Percentiles rank a stretch among this genome's conserved stretches.
Evolutionary conservation across 1,140 invertebrate genomes (phyloP).

Genomic region (Oppia nitens): DNA sequence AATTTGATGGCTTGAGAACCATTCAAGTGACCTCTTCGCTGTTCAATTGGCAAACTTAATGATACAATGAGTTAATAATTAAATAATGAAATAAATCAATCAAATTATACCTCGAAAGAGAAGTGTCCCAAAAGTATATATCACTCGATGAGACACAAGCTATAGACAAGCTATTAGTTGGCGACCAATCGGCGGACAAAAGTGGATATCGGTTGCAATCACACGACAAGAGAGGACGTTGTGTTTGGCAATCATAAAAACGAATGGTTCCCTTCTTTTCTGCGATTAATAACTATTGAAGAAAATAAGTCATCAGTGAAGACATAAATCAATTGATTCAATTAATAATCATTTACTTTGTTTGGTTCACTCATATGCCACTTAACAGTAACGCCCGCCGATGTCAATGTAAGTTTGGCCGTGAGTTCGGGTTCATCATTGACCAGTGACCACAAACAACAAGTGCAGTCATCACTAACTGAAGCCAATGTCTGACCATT

Average conservation of each 20-base stretch:
- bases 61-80: background rate
- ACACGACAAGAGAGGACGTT: constrained; percentile 49
- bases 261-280: constrained; percentile 53
- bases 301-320: background rate
- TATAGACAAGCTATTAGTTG: constrained; percentile 39
- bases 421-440: background rate
- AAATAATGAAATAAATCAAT: constrained; percentile 1
- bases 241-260: constrained; percentile 48
- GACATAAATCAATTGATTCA: background rate
- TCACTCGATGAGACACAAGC: constrained; percentile 31
- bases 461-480: constrained; percentile 55
- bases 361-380: constrained; percentile 50
- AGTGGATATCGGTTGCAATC: constrained; percentile 43
- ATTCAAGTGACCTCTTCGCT: constrained; percentile 25
- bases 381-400: constrained; percentile 45
- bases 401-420: constrained; percentile 35
- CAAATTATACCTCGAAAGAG: constrained; percentile 26
- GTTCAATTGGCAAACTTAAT: constrained; percentile 26
- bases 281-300: constrained; percentile 42
- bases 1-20: constrained; percentile 24
- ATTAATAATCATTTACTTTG: constrained; percentile 31
- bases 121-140: constrained; percentile 29
- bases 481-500: constrained; percentile 46
- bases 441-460: constrained; percentile 41
- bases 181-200: constrained; percentile 49